Conservation (phyloP, 2,113 vertebrate species). For the Chaetorhynchus papuensis region DNA sequence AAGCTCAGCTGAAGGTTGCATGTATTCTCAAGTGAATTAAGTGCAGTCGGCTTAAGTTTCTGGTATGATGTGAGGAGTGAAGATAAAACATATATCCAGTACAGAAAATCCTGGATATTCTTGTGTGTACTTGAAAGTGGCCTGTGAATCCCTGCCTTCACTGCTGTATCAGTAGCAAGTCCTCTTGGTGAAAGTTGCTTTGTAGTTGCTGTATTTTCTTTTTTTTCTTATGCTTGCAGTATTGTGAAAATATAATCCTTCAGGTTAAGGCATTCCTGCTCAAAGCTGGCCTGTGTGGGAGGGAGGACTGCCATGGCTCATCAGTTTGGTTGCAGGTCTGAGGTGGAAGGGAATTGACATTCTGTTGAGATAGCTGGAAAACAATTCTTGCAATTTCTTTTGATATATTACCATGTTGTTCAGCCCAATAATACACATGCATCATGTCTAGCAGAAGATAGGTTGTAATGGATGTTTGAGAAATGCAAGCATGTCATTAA, state of each 20-base stretch:
- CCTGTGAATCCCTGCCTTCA: background rate
- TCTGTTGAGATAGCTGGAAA: background rate
- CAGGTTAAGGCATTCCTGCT: background rate
- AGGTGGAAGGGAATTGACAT: background rate
- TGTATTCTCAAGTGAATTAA: background rate
- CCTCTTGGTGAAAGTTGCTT: background rate
- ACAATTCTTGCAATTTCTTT: background rate
- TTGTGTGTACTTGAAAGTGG: background rate
- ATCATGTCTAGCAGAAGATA: background rate
- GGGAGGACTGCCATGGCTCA: background rate
- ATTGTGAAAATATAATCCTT: background rate
- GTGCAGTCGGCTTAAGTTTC: background rate
- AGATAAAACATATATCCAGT: background rate
- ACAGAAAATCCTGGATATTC: background rate
- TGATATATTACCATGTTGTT: background rate
- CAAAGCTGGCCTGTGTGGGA: background rate
- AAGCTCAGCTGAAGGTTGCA: background rate
- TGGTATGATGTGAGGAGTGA: background rate
- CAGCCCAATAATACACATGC: background rate
- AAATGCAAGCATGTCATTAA: constrained; percentile 13
- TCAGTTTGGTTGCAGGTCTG: background rate
- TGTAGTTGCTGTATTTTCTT: background rate
- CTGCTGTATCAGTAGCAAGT: background rate
- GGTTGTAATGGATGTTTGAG: background rate
- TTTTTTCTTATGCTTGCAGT: background rate